Evolutionary conservation across 53 echinoderm and acorn worm species (phyloP), one percentile per base, ranked within the genome.

Genomic region (Temnopleurus reevesii): DNA sequence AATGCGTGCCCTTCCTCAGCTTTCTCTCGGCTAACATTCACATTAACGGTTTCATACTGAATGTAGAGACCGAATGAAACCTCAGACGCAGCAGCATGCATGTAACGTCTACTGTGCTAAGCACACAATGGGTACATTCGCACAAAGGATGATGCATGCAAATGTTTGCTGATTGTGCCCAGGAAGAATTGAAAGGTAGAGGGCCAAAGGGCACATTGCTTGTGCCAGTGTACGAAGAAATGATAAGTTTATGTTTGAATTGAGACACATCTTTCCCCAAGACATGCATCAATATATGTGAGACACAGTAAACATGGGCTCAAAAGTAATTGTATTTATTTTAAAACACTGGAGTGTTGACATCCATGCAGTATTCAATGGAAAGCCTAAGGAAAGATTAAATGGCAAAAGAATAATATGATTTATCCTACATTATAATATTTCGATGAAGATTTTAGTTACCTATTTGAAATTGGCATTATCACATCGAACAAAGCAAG

Each of bases 81-180:
- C 38, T 41, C 36, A 71, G 38, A 63, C 33, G 63, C 33, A 63
- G 64, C 8, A 64, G 3, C 18, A 28, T 71, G 41, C 41, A 21
- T 41, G 41, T 71, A 71, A 71, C 41, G 71, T 71, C 71, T 71
- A 41, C 43, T 41, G 71, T 71, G 71, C 71, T 18, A 41, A 41
- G 36, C 36, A 71, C 41, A 71, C 71, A 71, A 71, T 71, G 41
- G 66, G 71, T 71, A 71, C 71, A 71, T 71, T 71, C 71, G 71
- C 71, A 71, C 71, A 71, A 71, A 41, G 71, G 71, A 71, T 71
- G 41, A 71, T 71, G 71, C 71, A 36, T 71, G 71, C 71, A 71
- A 71, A 71, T 71, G 43, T 71, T 71, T 71, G 71, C 71, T 41
- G 71, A 71, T 71, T 71, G 71, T 71, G 71, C 71, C 41, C 21